Evolutionary conservation across 2,113 vertebrate species (phyloP).

Genomic region (Notechis scutatus): DNA sequence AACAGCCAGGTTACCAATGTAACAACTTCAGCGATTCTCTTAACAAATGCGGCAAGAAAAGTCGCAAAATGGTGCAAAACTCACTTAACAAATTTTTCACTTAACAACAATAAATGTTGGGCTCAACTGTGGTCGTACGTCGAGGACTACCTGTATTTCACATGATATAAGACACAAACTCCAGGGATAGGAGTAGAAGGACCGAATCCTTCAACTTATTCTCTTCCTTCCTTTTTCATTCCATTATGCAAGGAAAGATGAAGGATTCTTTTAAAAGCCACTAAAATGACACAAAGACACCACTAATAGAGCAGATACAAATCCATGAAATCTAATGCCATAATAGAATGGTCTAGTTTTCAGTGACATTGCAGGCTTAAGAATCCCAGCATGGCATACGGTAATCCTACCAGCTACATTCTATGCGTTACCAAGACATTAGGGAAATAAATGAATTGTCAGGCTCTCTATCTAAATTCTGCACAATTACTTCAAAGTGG

Average conservation of each 20-base stretch:
- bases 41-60: too few relatives aligned
- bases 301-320: background rate
- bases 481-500: conserved; percentile 10
- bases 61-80: too few relatives aligned
- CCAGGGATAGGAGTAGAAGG: background rate
- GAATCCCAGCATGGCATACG: background rate
- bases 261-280: background rate
- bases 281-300: background rate
- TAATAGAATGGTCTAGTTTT: background rate
- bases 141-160: background rate
- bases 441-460: background rate
- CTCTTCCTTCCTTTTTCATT: background rate
- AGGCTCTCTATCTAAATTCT: background rate
- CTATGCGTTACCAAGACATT: background rate
- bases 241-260: background rate
- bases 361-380: background rate
- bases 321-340: background rate
- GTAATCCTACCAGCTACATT: background rate
- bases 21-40: too few relatives aligned
- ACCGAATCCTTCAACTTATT: background rate
- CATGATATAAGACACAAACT: background rate
- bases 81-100: too few relatives aligned
- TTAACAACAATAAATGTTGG: too few relatives aligned
- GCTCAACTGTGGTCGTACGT: too few relatives aligned
- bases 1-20: too few relatives aligned